Base-by-base conservation (phyloP, 2,888 invertebrate genomes). In the Isoperla grammatica region DNA sequence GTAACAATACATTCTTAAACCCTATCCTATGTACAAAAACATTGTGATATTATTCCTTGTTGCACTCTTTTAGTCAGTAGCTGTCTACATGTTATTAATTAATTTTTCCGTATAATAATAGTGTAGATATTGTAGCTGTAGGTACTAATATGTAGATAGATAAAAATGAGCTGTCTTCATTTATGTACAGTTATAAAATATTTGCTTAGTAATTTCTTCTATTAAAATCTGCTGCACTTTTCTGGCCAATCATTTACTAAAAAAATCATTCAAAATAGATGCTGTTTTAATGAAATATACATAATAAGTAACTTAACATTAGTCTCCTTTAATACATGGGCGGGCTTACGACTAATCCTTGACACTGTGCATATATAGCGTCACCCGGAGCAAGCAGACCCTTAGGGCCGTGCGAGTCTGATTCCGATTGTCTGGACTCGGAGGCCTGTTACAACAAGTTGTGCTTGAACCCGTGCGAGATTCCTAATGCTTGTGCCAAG, bases 401-500 rank as follows among this genome's bases (percentile, higher is more conserved):
- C 42, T 64, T 62, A 42, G 62, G 56, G 42, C 66, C 66, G 23
- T 76, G 76, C 65, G 69, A 74, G 55, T 69, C 71, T 13, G 73
- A 75, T 63, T 65, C 70, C 39, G 74, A 73, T 50, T 75, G 76
- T 65, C 69, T 70, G 2, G 68, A 69, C 42, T 68, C 65, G 46
- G 72, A 73, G 63, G 71, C 74, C 19, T 76, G 76, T 61, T 68
- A 73, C 60, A 72, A 73, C 20, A 63, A 64, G 42, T 60, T 72
- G 70, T 66, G 67, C 70, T 79, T 85, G 76, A 81, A 81, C 73
- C 86, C 84, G 69, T 88, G 87, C 64, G 69, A 70, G 39, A 67
- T 68, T 67, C 69, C 70, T 49, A 69, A 68, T 57, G 68, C 70
- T 23, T 76, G 76, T 64, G 75, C 74, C 15, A 63, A 70, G 13